Evolutionary conservation across 2,797 vertebrate species (phyloP), one percentile per base, ranked within the genome.

Genomic region (Pantherophis vulpinus): DNA sequence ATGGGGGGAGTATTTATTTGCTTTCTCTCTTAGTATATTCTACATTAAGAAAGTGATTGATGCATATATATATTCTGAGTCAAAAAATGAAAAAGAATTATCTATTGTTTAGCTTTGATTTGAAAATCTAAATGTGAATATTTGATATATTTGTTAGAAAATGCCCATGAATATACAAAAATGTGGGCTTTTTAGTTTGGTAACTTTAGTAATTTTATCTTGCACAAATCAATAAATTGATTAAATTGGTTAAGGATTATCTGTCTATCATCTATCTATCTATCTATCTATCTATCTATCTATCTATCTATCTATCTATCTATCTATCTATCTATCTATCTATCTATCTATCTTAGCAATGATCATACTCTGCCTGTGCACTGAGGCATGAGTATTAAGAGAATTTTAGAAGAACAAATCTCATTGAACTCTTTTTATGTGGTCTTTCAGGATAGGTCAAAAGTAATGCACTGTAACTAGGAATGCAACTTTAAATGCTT

Each of bases 401-500:
- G 90, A 88, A 91, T 16, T 95, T 91, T 93, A 93, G 93, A 11
- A 88, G 58, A 92, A 60, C 74, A 20, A 93, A 91, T 93, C 93
- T 74, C 74, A 96, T 90, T 96, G 63, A 90, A 55, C 51, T 94
- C 51, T 92, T 96, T 96, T 97, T 95, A 92, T 95, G 96, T 96
- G 95, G 93, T 97, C 94, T 97, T 97, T 94, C n/a, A 90, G 27
- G 92, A 96, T 95, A 1, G 94, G 96, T 96, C 96, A 96, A 87
- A 95, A 93, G 93, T 93, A 96, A 95, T 79, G 56, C 16, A 60
- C 70, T 96, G 59, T n/a, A n/a, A 93, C 95, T 95, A 96, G 94
- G 96, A 95, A 97, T n/a, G n/a, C n/a, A n/a, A 63, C 95, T 96
- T 97, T 95, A 96, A 96, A 96, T 96, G 92, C 90, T 96, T 96